Evolutionary conservation across 2,888 invertebrate genomes (phyloP), one percentile per base, ranked within the genome.

Genomic region (Auanema sp.): DNA sequence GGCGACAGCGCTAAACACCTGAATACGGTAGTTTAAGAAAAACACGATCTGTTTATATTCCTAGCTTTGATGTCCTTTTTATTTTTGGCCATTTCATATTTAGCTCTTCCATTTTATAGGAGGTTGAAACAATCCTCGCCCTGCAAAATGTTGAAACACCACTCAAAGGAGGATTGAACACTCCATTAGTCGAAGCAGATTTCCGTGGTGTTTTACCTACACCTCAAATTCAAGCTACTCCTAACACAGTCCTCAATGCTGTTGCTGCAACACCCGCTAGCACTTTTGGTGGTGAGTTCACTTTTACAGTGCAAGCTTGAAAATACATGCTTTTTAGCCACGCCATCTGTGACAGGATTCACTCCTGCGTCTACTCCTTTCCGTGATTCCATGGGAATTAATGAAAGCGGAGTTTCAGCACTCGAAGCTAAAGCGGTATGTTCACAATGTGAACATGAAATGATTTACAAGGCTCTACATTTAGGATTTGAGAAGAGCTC

Each of bases 41-140:
- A 25, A 47, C 6, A 21, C 24, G 49, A 2, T 58, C 23, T 5
- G n/a, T 50, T 18, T 16, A 50, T 23, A 16, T 23, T 50, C 24
- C 11, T 23, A 16, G 24, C 11, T 23, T 23, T n/a, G n/a, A 50
- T 11, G 24, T 23, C 42, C n/a, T 25, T 49, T 47, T 21, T 47
- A 16, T 52, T 24, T 21, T 23, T 21, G n/a, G n/a, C n/a, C n/a
- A n/a, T n/a, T n/a, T n/a, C n/a, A n/a, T n/a, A n/a, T n/a, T n/a
- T n/a, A n/a, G n/a, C n/a, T n/a, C n/a, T 57, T 53, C 16, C 23
- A 23, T 23, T 44, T 88, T 91, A 67, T 90, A 95, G 89, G 97
- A 97, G 86, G 97, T 97, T 0, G 95, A 97, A 85, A 97, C 98
- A 84, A 91, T 98, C 83, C 94, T 98, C 92, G 96, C 97, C 0